Percentiles rank a stretch among this genome's conserved stretches.
These are phyloP conservation scores for Lota lota DNA, from an alignment of 2,113 vertebrate genomes.

Conservation along the genomic window DNA sequence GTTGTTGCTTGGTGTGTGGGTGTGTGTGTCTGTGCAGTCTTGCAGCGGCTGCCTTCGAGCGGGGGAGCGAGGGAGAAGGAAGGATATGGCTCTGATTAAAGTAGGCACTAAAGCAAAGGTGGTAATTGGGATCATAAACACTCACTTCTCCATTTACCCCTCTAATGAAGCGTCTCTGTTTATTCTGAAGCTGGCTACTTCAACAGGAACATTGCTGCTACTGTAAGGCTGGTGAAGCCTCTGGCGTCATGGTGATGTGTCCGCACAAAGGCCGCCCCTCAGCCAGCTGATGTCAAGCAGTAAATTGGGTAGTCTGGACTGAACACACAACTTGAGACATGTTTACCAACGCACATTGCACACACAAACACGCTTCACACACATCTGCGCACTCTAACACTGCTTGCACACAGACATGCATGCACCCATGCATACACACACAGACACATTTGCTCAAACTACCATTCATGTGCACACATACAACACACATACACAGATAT, in stretches of 20 bases:
- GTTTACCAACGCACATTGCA: too few species aligned
- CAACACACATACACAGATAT: too few species aligned
- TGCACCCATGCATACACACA: too few species aligned
- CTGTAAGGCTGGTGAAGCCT: background rate
- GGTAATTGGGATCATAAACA: conserved; percentile 74
- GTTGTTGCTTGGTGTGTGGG: background rate
- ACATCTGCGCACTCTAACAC: background rate
- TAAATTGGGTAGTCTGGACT: too few species aligned
- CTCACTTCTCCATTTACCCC: conserved; percentile 68
- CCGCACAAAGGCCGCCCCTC: too few species aligned
- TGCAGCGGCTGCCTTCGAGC: conserved; percentile 33
- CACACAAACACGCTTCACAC: background rate
- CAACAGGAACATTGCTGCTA: conserved; percentile 43
- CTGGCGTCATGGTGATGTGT: too few species aligned
- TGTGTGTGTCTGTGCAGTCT: conserved; percentile 24
- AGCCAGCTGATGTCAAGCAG: too few species aligned
- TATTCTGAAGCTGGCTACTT: conserved; percentile 35
- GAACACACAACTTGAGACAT: too few species aligned
- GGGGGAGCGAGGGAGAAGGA: conserved; percentile 22
- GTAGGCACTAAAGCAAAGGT: conserved; percentile 67
- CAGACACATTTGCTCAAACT: too few species aligned
- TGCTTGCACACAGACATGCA: too few species aligned
- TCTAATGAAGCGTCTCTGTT: conserved; percentile 63
- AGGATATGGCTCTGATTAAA: conserved; percentile 67
- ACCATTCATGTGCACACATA: too few species aligned